Evolutionary conservation across 2,113 vertebrate species (phyloP).

Genomic region (Phocoena phocoena): DNA sequence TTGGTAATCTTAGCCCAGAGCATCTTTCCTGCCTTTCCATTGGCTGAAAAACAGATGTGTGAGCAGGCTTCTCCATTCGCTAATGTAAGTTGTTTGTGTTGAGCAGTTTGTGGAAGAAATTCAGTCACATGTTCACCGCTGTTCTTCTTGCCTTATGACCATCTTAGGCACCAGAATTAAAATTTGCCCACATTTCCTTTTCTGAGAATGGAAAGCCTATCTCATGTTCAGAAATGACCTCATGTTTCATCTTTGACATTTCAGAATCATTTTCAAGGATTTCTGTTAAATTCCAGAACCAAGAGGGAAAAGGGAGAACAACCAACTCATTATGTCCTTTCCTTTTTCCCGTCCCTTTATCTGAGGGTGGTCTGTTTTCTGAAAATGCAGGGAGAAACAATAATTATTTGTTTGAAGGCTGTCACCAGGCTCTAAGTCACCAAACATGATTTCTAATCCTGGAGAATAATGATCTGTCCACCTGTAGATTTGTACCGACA

Average conservation of each 20-base stretch:
- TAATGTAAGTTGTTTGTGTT: neutral
- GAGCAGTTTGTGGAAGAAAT: neutral
- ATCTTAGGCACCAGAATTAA: neutral
- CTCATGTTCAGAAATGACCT: slow-evolving; percentile 30
- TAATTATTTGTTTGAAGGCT: slow-evolving; percentile 43
- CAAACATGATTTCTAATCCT: slow-evolving; percentile 37
- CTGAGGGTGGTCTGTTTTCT: slow-evolving; percentile 47
- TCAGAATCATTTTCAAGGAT: slow-evolving; percentile 52
- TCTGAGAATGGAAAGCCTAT: slow-evolving; percentile 1
- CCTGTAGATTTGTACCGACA: slow-evolving; percentile 18
- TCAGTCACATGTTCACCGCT: neutral
- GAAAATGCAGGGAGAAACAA: neutral
- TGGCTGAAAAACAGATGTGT: neutral
- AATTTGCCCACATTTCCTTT: neutral
- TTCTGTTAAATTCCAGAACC: slow-evolving; percentile 42
- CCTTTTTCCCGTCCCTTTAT: neutral
- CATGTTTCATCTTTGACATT: slow-evolving; percentile 55
- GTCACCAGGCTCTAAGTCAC: neutral
- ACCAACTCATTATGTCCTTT: neutral
- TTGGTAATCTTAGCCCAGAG: neutral
- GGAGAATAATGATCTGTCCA: neutral
- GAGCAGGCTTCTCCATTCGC: neutral
- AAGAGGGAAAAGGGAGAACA: neutral
- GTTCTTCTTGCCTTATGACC: neutral
- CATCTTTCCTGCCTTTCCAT: neutral